Evolutionary conservation across 2,113 vertebrate genomes (phyloP), one percentile per base, ranked within the genome.

Genomic region (Cricetomys ansorgei): DNA sequence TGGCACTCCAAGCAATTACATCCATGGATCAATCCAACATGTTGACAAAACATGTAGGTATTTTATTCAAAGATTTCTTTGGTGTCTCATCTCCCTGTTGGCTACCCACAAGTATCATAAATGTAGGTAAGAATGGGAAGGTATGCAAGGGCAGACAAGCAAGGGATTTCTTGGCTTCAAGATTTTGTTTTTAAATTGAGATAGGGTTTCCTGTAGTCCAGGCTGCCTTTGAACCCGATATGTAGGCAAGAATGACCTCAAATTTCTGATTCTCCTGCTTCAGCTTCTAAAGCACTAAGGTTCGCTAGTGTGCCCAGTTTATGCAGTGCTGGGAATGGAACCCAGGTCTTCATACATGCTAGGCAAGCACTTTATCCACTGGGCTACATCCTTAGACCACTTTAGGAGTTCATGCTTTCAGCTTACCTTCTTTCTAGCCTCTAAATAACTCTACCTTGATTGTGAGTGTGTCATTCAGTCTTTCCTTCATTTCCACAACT

Each of bases 41-140:
- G 16, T 86, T 94, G 95, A 91, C 62, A 94, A 94, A 73, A 40
- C 76, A 91, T 57, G n/a, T 92, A n/a, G 27, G 43, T 59, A 50
- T 95, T 95, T 95, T 57, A 23, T 64, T 89, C 48, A 92, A 97
- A 89, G 88, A 86, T 91, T 91, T 69, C 45, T 83, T 90, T 37
- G 23, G 53, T 59, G 27, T 87, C 75, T 94, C 91, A 67, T 34
- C 43, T 94, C 89, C 45, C 73, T 76, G 5, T 89, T 86, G 87
- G 21, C 27, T 65, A 53, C 31, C 10, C 23, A 37, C 73, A 93
- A 90, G 9, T 72, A 31, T 70, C 67, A 92, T 31, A 88, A 88
- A 95, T 84, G 91, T 31, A 50, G n/a, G 17, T 43, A 45, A 72
- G 40, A 67, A 12, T 40, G 11, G 21, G 37, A 53, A 73, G 25